Evolutionary conservation across 1,140 invertebrate genomes (phyloP).

Genomic region (Conus ventricosus): DNA sequence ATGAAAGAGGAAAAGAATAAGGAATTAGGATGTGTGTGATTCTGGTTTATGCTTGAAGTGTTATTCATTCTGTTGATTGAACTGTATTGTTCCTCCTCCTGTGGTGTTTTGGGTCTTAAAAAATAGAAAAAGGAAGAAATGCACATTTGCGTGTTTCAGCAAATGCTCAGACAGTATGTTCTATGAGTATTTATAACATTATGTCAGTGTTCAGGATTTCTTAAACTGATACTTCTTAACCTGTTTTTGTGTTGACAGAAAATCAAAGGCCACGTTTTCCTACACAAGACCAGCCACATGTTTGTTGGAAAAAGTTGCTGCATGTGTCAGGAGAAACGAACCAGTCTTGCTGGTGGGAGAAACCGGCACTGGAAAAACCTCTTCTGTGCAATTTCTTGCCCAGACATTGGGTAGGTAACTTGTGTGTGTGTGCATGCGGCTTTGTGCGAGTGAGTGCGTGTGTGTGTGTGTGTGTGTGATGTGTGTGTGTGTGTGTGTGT

Average conservation of each 20-base stretch:
- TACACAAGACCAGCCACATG: conserved; percentile 80
- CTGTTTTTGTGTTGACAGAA: conserved; percentile 16
- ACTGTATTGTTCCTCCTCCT: too few species aligned
- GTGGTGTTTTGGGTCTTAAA: too few species aligned
- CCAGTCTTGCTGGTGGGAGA: conserved; percentile 97
- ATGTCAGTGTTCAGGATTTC: too few species aligned
- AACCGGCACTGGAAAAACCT: conserved; percentile 99
- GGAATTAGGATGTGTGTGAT: too few species aligned
- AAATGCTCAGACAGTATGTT: too few species aligned
- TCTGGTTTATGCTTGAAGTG: too few species aligned
- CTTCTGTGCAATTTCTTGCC: conserved; percentile 95
- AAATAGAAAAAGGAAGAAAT: too few species aligned
- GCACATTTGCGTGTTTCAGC: too few species aligned
- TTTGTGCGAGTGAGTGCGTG: background rate
- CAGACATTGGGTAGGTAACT: conserved; percentile 76
- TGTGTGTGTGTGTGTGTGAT: background rate
- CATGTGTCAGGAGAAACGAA: conserved; percentile 88
- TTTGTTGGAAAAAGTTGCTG: conserved; percentile 90
- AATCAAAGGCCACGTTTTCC: conserved; percentile 64
- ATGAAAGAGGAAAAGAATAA: too few species aligned
- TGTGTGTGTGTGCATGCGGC: conserved; percentile 19
- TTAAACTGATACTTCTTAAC: background rate
- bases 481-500: background rate
- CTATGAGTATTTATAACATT: too few species aligned
- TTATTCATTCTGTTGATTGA: too few species aligned